Conservation (phyloP, 2,888 invertebrate species). For the Coremacera marginata region DNA sequence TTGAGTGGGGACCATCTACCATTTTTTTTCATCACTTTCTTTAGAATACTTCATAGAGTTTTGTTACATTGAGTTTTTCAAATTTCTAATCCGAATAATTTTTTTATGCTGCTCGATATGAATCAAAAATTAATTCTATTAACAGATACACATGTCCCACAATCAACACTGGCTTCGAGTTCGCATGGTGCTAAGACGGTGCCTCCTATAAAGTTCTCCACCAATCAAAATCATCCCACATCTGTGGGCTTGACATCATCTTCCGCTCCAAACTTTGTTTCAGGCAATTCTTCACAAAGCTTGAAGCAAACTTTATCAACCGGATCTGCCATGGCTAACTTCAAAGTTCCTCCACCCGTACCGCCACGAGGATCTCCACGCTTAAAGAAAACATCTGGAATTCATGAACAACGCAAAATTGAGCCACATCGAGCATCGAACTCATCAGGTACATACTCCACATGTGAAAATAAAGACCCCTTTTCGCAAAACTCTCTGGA, state of each 20-base stretch:
- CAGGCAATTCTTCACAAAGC: background rate
- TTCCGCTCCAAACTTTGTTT: constrained; percentile 56
- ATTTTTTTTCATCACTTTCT: too few relatives aligned
- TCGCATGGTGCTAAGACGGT: constrained; percentile 29
- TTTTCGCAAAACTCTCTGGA: constrained; percentile 48
- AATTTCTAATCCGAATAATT: background rate
- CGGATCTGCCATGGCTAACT: constrained; percentile 79
- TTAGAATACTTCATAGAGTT: too few relatives aligned
- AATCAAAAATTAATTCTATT: constrained; percentile 69
- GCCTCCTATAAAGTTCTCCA: constrained; percentile 61
- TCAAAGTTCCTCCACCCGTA: constrained; percentile 88
- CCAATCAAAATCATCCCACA: constrained; percentile 68
- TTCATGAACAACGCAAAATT: constrained; percentile 45
- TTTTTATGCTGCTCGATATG: constrained; percentile 44
- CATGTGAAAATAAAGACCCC: constrained; percentile 35
- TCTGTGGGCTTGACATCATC: constrained; percentile 77
- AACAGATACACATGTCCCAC: constrained; percentile 72
- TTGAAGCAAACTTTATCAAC: constrained; percentile 70
- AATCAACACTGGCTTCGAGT: constrained; percentile 60
- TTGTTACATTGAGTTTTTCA: too few relatives aligned
- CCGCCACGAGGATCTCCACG: constrained; percentile 87
- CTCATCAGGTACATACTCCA: constrained; percentile 59
- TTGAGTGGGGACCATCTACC: too few relatives aligned
- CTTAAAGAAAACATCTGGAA: constrained; percentile 59
- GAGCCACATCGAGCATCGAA: constrained; percentile 45